phyloP scores from a whole-genome alignment of 92 coral and sea anemone genomes.

The Umimayanthus kanabou region DNA sequence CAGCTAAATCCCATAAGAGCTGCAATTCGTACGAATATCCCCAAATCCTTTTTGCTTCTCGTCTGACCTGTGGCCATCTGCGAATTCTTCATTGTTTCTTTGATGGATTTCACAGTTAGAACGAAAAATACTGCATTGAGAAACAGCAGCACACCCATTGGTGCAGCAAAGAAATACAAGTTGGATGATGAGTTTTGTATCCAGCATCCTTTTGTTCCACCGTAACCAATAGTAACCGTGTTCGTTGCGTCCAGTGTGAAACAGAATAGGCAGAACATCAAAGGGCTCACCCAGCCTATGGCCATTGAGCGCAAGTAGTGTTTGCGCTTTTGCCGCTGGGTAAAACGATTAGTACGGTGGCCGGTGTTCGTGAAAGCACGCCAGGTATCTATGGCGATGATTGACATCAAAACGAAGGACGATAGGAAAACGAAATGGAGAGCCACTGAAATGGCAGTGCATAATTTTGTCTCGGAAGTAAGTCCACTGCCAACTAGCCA shows the following conservation, averaged over 20 bases:
- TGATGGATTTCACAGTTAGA: constrained; percentile 52
- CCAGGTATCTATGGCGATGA: constrained; percentile 61
- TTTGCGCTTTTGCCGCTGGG: constrained; percentile 40
- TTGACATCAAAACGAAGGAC: constrained; percentile 28
- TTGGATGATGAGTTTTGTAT: constrained; percentile 40
- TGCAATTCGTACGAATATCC: no score
- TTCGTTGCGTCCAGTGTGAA: constrained; percentile 59
- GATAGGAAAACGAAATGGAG: constrained; percentile 57
- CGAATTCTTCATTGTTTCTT: constrained; percentile 8
- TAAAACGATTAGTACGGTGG: constrained; percentile 30
- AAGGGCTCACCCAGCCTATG: constrained; percentile 63
- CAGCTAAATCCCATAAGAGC: constrained; percentile 18
- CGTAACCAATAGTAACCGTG: constrained; percentile 55
- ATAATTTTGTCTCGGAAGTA: constrained; percentile 19
- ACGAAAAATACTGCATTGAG: constrained; percentile 49
- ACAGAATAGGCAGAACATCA: constrained; percentile 47
- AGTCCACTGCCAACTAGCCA: constrained; percentile 54
- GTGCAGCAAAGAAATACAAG: constrained; percentile 33
- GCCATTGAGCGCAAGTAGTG: constrained; percentile 47
- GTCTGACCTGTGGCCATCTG: constrained; percentile 39
- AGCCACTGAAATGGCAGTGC: constrained; percentile 33
- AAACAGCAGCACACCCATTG: background rate
- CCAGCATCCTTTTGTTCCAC: constrained; percentile 59
- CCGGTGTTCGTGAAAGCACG: constrained; percentile 49
- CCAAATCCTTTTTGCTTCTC: background rate